Percentiles rank a stretch among this genome's conserved stretches.
phyloP scores from a whole-genome alignment of 2,888 invertebrate species.

The Eulithis testata region DNA sequence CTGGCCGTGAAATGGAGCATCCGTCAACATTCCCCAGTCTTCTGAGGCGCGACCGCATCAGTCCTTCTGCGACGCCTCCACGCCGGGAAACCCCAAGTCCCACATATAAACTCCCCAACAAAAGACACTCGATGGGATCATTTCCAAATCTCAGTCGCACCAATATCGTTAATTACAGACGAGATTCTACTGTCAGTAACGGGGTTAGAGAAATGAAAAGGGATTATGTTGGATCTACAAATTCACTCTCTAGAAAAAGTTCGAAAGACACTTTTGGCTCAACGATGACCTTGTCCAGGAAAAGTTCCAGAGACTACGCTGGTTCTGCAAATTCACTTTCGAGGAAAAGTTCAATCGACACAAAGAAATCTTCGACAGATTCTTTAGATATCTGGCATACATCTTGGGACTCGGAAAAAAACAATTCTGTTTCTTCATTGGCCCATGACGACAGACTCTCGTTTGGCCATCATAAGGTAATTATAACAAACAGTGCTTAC shows the following conservation, averaged over 20 bases:
- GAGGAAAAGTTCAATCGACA: conserved; percentile 81
- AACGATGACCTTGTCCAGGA: conserved; percentile 67
- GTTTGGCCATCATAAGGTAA: conserved; percentile 74
- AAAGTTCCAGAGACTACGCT: conserved; percentile 56
- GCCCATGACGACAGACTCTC: conserved; percentile 83
- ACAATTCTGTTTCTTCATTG: conserved; percentile 86
- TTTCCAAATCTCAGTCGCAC: conserved; percentile 71
- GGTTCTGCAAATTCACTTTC: conserved; percentile 72
- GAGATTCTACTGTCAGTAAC: conserved; percentile 71
- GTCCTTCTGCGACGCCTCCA: conserved; percentile 76
- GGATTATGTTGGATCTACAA: conserved; percentile 63
- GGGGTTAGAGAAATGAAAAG: conserved; percentile 79
- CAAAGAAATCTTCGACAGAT: conserved; percentile 86
- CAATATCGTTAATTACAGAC: conserved; percentile 72
- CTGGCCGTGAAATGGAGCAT: conserved; percentile 86
- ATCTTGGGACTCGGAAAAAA: conserved; percentile 88
- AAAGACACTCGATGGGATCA: conserved; percentile 77
- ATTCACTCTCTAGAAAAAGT: conserved; percentile 78
- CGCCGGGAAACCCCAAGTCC: conserved; percentile 80
- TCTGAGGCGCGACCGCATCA: conserved; percentile 85
- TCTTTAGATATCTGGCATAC: conserved; percentile 89
- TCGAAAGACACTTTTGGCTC: conserved; percentile 38
- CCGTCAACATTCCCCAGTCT: conserved; percentile 89
- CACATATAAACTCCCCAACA: conserved; percentile 66
- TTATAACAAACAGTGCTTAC: conserved; percentile 47